A percentile compares a stretch with the other conserved stretches of the same genome.
These are phyloP conservation scores for Drosophila aff. DNA, from an alignment of 1,140 invertebrate species.

Conservation along the genomic window DNA sequence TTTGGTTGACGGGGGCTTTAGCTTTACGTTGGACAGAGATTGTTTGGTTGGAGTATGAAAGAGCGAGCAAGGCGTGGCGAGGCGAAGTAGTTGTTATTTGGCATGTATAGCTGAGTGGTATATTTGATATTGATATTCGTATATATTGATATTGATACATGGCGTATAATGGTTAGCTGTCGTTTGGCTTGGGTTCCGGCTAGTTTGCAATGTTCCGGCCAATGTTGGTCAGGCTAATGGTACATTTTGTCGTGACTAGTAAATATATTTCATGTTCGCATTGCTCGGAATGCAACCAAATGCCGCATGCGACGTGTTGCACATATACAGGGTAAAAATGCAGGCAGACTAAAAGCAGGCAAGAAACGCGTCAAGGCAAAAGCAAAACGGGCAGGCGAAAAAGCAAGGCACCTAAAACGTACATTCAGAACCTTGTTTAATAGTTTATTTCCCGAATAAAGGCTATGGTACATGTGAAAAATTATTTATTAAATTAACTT, in stretches of 20 bases:
- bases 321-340: conserved; percentile 55
- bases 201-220: conserved; percentile 49
- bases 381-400: conserved; percentile 29
- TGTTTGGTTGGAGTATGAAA: conserved; percentile 56
- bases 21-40: conserved; percentile 52
- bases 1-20: conserved; percentile 47
- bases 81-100: conserved; percentile 64
- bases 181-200: conserved; percentile 48
- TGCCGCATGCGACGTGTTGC: conserved; percentile 63
- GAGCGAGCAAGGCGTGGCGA: conserved; percentile 77
- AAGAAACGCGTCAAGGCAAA: conserved; percentile 48
- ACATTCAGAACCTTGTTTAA: conserved; percentile 1
- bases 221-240: conserved; percentile 22
- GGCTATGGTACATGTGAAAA: conserved; percentile 12
- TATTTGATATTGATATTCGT: conserved; percentile 50
- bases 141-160: conserved; percentile 50
- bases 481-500: conserved; percentile 21
- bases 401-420: conserved; percentile 42
- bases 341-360: conserved; percentile 61
- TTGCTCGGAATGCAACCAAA: conserved; percentile 64
- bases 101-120: conserved; percentile 52
- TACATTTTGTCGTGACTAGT: conserved; percentile 42
- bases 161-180: conserved; percentile 47
- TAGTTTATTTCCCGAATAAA: conserved; percentile 3
- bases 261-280: conserved; percentile 45